phyloP scores from a whole-genome alignment of 2,113 vertebrate genomes.

The Alouatta palliata region DNA sequence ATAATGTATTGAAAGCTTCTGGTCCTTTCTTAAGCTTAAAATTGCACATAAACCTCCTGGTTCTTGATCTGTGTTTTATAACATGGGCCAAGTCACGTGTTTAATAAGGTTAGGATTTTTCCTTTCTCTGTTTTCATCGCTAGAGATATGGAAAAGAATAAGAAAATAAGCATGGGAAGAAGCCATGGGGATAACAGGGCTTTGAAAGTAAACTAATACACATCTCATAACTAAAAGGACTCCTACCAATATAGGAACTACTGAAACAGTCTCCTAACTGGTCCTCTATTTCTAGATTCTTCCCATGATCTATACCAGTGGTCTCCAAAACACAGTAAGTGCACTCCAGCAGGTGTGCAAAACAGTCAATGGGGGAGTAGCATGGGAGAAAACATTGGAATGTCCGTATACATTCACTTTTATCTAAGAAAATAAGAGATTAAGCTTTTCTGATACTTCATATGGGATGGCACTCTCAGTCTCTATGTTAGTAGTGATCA shows the following conservation, averaged over 20 bases:
- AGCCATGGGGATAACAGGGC: not conserved
- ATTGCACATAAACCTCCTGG: not conserved
- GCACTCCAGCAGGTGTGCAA: not conserved
- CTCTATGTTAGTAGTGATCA: not conserved
- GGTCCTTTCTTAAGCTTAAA: not conserved
- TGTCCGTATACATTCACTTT: too few relatives aligned
- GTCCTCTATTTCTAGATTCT: not conserved
- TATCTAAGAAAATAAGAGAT: not conserved
- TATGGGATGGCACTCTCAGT: not conserved
- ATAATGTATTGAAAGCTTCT: not conserved
- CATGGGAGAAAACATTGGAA: not conserved
- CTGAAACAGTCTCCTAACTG: not conserved
- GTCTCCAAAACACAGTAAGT: not conserved
- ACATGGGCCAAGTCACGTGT: not conserved
- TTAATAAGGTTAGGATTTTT: not conserved
- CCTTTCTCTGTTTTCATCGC: not conserved
- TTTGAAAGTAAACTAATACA: not conserved
- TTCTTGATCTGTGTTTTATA: conserved; percentile 1
- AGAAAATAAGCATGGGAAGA: not conserved
- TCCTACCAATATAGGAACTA: too few relatives aligned
- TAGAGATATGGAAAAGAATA: not conserved
- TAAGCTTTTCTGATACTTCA: not conserved
- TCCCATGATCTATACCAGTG: not conserved
- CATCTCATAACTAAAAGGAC: not conserved
- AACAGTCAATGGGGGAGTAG: too few relatives aligned